Conservation (phyloP, 2,888 invertebrate genomes). For the Apamea anceps region DNA sequence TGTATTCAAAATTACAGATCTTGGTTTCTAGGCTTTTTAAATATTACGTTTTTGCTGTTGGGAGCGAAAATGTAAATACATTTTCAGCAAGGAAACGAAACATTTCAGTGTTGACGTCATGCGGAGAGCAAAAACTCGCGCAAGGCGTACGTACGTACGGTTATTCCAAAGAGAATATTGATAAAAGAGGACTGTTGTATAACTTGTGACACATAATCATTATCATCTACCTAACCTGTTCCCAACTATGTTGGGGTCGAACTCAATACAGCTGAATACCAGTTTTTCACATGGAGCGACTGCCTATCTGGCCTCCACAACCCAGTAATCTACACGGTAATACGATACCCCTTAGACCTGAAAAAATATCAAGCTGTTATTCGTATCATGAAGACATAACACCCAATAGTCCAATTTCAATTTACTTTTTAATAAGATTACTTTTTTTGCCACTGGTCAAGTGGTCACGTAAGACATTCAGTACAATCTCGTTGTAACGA, state of each 20-base stretch:
- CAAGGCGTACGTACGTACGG: neutral
- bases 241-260: neutral
- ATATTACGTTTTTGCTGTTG: slow-evolving; percentile 10
- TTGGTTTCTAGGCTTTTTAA: slow-evolving; percentile 26
- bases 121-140: neutral
- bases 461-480: slow-evolving; percentile 37
- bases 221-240: neutral
- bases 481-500: slow-evolving; percentile 22
- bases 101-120: slow-evolving; percentile 5
- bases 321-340: neutral
- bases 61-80: neutral
- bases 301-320: neutral
- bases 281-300: neutral
- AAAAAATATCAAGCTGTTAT: neutral
- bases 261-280: neutral
- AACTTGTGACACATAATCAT: neutral
- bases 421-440: slow-evolving; percentile 15
- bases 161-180: slow-evolving; percentile 4
- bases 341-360: neutral
- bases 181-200: neutral
- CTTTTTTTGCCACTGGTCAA: neutral
- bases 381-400: slow-evolving; percentile 1
- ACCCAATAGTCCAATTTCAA: neutral
- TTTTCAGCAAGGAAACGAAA: slow-evolving; percentile 13
- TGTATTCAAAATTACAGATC: slow-evolving; percentile 41